Base-by-base conservation (phyloP, 2,113 vertebrate species). In the Vulpes lagopus region DNA sequence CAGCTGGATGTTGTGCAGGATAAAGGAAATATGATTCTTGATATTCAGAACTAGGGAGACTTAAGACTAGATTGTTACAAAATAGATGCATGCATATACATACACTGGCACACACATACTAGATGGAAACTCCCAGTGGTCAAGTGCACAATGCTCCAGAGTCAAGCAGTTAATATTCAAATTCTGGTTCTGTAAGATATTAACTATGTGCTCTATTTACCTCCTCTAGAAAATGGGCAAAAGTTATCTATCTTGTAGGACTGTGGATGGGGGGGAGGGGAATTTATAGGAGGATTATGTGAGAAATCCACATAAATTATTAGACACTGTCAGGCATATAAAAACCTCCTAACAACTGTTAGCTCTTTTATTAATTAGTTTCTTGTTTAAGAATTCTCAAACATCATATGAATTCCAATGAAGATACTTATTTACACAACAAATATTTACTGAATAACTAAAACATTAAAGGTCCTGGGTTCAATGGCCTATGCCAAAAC, bases 381-480 rank as follows among this genome's bases (percentile, higher is more conserved):
- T 51, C 38, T 57, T 73, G 32, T 69, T 94, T 30, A 95, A 71
- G 22, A 95, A 81, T 55, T 71, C 67, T 79, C 43, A 65, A 65
- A 60, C 11, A 11, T 74, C 43, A 35, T 23, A 89, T 55, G 35
- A 92, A 92, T 55, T 92, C 35, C 91, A 89, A 92, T 43, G 53
- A 78, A 69, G 32, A 25, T 19, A 57, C 73, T 62, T 60, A 62
- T 32, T 71, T 71, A 65, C 11, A n/a, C n/a, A 71, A 79, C 16
- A 35, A 83, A 73, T 74, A 89, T 80, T 96, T 96, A 92, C 19
- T 23, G 43, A 97, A 23, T 78, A 71, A 83, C 30, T 59, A 67
- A 11, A 80, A 76, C 35, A 86, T 93, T 74, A 74, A 62, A 90
- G 17, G 32, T 49, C 76, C 32, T 88, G 19, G 59, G 55, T 64